Percentiles rank a stretch among this genome's conserved stretches.
phyloP scores from a whole-genome alignment of 2,888 invertebrate genomes.

The Patella pellucida region DNA sequence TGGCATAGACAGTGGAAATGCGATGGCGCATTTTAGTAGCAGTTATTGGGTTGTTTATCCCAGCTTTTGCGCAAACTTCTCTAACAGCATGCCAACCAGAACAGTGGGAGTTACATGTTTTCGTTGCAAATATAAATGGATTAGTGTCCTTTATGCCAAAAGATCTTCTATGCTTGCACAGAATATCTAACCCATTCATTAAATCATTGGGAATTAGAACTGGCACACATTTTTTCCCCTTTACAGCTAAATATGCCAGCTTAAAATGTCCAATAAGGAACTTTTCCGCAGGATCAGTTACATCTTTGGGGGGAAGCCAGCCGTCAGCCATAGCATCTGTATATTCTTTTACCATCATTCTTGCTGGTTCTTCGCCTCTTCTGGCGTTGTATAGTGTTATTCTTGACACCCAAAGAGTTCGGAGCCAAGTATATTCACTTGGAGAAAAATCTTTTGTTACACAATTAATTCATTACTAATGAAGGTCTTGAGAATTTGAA shows the following conservation, averaged over 20 bases:
- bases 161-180: constrained; percentile 22
- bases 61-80: constrained; percentile 29
- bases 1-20: not conserved
- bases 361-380: constrained; percentile 34
- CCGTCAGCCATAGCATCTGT: constrained; percentile 19
- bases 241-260: constrained; percentile 35
- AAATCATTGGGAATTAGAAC: constrained; percentile 36
- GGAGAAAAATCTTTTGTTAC: too few relatives aligned
- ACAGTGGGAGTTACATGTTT: constrained; percentile 25
- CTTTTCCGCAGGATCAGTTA: constrained; percentile 37
- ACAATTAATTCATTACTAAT: too few relatives aligned
- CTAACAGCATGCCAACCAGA: constrained; percentile 38
- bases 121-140: constrained; percentile 36
- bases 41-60: not conserved
- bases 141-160: constrained; percentile 30
- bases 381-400: too few relatives aligned
- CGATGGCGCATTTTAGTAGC: not conserved
- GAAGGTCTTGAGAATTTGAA: too few relatives aligned
- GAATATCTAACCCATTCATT: constrained; percentile 23
- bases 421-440: too few relatives aligned
- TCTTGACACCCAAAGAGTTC: too few relatives aligned
- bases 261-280: constrained; percentile 31
- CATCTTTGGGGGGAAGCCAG: constrained; percentile 27
- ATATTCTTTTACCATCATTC: constrained; percentile 24
- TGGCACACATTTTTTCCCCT: constrained; percentile 37